These are phyloP conservation scores for Notarius quadriscutis DNA, from an alignment of 2,113 vertebrate genomes.

Conservation along the genomic window DNA sequence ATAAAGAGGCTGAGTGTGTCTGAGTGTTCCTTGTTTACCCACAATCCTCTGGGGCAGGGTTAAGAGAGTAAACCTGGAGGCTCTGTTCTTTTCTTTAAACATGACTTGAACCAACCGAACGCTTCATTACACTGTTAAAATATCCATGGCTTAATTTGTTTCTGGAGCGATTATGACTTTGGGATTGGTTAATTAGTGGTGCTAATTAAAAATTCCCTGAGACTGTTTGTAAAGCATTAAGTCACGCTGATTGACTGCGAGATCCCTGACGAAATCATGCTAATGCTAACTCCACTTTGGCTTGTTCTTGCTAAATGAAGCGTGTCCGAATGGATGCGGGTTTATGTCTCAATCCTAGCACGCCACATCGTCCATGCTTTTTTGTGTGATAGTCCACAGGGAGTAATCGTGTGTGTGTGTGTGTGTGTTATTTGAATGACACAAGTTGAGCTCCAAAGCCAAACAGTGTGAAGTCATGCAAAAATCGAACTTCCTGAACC, in stretches of 20 bases:
- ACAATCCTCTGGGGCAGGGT: slow-evolving; percentile 45
- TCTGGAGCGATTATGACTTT: slow-evolving; percentile 73
- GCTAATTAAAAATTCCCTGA: slow-evolving; percentile 72
- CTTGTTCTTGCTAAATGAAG: slow-evolving; percentile 45
- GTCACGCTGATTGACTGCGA: slow-evolving; percentile 72
- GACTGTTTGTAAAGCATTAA: slow-evolving; percentile 76
- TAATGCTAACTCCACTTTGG: slow-evolving; percentile 51
- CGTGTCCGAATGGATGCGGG: slow-evolving; percentile 28
- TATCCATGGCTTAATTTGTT: slow-evolving; percentile 73
- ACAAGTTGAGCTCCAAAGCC: slow-evolving; percentile 40
- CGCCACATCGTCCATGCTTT: slow-evolving; percentile 5
- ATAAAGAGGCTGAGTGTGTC: not conserved
- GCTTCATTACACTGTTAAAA: slow-evolving; percentile 71
- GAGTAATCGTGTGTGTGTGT: slow-evolving; percentile 20
- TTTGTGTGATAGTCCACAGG: slow-evolving; percentile 6
- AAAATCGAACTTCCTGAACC: slow-evolving; percentile 46
- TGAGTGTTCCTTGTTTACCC: slow-evolving; percentile 55
- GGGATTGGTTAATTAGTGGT: slow-evolving; percentile 76
- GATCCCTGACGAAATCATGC: slow-evolving; percentile 61
- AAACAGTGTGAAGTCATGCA: slow-evolving; percentile 41
- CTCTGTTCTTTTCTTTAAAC: slow-evolving; percentile 31
- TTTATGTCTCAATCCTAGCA: slow-evolving; percentile 49
- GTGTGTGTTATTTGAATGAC: slow-evolving; percentile 31
- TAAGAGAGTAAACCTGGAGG: slow-evolving; percentile 49
- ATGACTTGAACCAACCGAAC: slow-evolving; percentile 56